Evolutionary conservation across 2,797 vertebrate species (phyloP).

Genomic region (Manis javanica): DNA sequence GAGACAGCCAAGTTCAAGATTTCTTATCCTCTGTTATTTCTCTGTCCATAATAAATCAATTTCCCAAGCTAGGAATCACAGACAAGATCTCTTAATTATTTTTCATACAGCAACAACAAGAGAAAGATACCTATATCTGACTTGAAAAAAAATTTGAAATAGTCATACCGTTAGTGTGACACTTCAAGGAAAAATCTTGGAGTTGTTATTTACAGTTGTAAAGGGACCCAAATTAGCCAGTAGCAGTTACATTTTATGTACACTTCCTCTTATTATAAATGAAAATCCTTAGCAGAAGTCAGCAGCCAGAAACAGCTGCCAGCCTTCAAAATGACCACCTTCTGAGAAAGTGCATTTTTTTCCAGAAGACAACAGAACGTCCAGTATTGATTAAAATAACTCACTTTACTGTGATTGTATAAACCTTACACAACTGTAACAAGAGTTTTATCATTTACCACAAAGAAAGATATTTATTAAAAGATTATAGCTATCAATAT

Average conservation of each 20-base stretch:
- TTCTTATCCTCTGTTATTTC: background rate
- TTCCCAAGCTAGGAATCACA: background rate
- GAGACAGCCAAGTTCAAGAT: background rate
- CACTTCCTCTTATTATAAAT: background rate
- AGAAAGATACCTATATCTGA: background rate
- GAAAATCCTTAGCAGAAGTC: background rate
- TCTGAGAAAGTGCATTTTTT: background rate
- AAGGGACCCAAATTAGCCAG: background rate
- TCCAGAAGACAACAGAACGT: background rate
- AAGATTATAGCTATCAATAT: background rate
- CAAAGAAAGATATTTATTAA: background rate
- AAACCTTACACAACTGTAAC: background rate
- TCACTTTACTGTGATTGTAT: background rate
- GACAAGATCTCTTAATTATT: slow-evolving; percentile 26
- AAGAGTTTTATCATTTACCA: background rate
- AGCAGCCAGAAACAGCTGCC: background rate
- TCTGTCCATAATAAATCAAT: slow-evolving; percentile 15
- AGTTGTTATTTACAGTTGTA: background rate
- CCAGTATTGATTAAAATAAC: background rate
- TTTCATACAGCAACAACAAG: background rate
- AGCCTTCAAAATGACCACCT: background rate
- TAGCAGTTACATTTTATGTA: background rate
- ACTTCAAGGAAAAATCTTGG: background rate
- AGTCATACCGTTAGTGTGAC: background rate
- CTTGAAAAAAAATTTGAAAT: background rate